Evolutionary conservation across 2,797 vertebrate genomes (phyloP).

Genomic region (Linurgus olivaceus): DNA sequence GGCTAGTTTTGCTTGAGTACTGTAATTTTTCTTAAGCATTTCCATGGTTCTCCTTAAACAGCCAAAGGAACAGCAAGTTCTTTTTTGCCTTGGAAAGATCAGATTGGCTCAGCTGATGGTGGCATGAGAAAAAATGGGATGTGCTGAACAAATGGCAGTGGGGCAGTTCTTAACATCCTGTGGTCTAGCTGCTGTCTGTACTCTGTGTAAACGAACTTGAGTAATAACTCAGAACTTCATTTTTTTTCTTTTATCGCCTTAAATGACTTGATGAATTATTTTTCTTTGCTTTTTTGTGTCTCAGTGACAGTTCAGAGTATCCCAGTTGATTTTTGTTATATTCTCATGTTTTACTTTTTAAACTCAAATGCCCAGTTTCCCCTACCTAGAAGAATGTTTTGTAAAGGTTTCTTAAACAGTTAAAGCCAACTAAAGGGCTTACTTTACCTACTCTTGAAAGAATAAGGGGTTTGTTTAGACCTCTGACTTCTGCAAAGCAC

Average conservation of each 20-base stretch:
- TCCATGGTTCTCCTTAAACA: neutral
- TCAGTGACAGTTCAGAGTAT: neutral
- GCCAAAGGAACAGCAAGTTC: neutral
- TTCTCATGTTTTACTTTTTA: neutral
- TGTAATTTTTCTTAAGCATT: neutral
- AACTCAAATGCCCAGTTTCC: neutral
- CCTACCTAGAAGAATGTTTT: neutral
- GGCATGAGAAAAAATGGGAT: neutral
- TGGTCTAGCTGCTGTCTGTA: neutral
- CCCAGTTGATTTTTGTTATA: neutral
- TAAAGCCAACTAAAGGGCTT: neutral
- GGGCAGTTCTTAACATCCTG: neutral
- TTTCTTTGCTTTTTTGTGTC: neutral
- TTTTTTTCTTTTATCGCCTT: neutral
- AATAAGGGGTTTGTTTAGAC: neutral
- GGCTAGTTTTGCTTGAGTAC: neutral
- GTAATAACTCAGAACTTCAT: neutral
- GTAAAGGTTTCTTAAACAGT: neutral
- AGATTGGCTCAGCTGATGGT: neutral
- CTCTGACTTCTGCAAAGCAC: neutral
- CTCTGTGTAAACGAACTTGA: neutral
- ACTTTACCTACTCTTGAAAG: neutral
- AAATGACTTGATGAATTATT: neutral
- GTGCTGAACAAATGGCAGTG: neutral
- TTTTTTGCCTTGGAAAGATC: neutral